Evolutionary conservation across 2,113 vertebrate genomes (phyloP), one percentile per base, ranked within the genome.

Genomic region (Corythoichthys intestinalis): DNA sequence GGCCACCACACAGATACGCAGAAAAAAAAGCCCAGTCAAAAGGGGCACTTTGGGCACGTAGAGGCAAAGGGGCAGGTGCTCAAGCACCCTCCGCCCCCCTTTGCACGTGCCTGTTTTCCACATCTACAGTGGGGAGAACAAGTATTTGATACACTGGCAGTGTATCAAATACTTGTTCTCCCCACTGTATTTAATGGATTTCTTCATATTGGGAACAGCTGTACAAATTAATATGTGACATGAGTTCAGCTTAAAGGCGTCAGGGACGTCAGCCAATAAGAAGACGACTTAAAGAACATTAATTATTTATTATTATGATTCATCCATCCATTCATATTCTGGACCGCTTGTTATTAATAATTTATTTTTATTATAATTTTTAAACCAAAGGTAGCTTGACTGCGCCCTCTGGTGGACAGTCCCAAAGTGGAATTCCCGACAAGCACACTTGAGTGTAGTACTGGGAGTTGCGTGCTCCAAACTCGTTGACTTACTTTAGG

Each of bases 371-470:
- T 28, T 28, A 28, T 28, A 28, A 28, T 28, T 1, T 10, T 12
- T 20, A 11, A 8, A n/a, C 17, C 7, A 54, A 8, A 9, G 8
- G 0, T 60, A 65, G 79, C n/a, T 35, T 35, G 13, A 74, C 66
- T 56, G 56, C 56, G 86, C 87, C 80, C 84, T 76, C 87, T 59
- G 76, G 82, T 72, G 88, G 65, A 14, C 38, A 20, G 2, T 28
- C 17, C n/a, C 7, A 9, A 4, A 41, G 49, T 9, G 50, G 49
- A 53, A n/a, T 3, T 54, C 50, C 35, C 7, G n/a, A 12, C 12
- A 8, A 44, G n/a, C 41, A 63, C 12, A 34, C 17, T 4, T 63
- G 20, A 28, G 20, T 28, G 20, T 28, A 28, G 20, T 28, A 28
- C 20, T 28, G 11, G 41, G 14, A 3, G 52, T 63, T 47, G 1